Evolutionary conservation across 2,888 invertebrate species (phyloP).

Genomic region (Monochamus alternatus): DNA sequence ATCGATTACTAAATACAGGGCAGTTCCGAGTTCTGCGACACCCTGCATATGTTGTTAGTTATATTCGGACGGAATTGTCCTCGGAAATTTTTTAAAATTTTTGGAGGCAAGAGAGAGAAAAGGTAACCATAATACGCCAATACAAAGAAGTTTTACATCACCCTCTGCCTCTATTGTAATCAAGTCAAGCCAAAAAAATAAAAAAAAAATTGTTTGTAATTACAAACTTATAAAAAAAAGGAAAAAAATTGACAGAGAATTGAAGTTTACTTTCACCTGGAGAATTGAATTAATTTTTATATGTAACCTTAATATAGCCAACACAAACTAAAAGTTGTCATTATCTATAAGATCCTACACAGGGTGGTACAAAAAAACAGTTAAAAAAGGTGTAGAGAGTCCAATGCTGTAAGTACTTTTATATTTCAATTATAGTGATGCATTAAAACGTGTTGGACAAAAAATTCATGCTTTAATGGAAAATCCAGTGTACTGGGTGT

Average conservation of each 20-base stretch:
- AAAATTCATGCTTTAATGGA: too few species aligned
- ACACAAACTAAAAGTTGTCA: not conserved
- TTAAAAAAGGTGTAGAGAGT: too few species aligned
- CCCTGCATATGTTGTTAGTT: conserved; percentile 2
- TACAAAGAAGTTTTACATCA: not conserved
- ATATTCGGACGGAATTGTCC: not conserved
- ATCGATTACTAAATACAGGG: too few species aligned
- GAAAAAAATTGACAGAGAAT: not conserved
- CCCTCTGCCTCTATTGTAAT: not conserved
- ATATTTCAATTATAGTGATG: too few species aligned
- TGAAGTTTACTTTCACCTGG: not conserved
- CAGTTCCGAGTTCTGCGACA: not conserved
- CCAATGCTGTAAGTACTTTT: too few species aligned
- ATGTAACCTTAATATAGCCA: not conserved
- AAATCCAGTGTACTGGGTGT: too few species aligned
- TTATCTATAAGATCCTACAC: too few species aligned
- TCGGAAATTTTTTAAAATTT: too few species aligned
- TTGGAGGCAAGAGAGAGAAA: too few species aligned
- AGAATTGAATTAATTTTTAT: not conserved
- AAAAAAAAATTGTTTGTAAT: not conserved
- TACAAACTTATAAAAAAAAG: not conserved
- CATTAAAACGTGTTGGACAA: too few species aligned
- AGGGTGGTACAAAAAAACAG: too few species aligned
- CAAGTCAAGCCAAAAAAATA: not conserved
- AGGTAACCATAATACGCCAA: not conserved